Conservation (phyloP, 2,888 invertebrate genomes). For the Philereme transversata region DNA sequence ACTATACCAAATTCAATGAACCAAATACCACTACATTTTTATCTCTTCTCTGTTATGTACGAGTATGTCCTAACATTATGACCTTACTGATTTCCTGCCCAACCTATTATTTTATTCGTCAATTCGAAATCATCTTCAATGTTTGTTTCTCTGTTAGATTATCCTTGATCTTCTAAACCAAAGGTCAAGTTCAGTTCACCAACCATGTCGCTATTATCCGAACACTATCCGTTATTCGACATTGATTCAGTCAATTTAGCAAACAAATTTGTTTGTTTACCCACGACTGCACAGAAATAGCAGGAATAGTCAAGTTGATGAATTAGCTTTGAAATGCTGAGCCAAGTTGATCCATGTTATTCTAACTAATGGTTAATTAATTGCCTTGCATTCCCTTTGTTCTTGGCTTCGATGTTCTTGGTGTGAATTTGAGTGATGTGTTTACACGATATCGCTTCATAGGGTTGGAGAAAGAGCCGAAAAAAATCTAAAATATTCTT, state of each 20-base stretch:
- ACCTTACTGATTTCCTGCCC: no score
- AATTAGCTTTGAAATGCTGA: slow-evolving; percentile 4
- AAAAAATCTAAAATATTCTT: background rate
- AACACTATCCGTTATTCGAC: slow-evolving; percentile 33
- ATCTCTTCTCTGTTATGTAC: no score
- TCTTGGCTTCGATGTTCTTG: slow-evolving; percentile 1
- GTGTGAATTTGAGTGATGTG: slow-evolving; percentile 54
- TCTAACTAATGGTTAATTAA: slow-evolving; percentile 26
- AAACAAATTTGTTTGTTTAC: slow-evolving; percentile 21
- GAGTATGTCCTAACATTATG: no score
- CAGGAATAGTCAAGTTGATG: slow-evolving; percentile 20
- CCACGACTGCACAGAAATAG: slow-evolving; percentile 21
- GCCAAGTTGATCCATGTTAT: slow-evolving; percentile 12
- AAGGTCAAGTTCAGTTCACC: slow-evolving; percentile 20
- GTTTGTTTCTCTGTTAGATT: background rate
- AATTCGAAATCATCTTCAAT: no score
- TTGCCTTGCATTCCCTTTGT: slow-evolving; percentile 25
- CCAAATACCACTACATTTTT: no score
- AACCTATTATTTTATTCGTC: no score
- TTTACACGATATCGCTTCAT: slow-evolving; percentile 38
- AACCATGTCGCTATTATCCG: slow-evolving; percentile 14
- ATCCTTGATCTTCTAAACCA: slow-evolving; percentile 15
- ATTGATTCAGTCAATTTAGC: slow-evolving; percentile 28
- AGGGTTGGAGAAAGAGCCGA: background rate
- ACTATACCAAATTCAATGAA: no score